Evolutionary conservation across 2,113 vertebrate species (phyloP), one percentile per base, ranked within the genome.

Genomic region (Paralichthys olivaceus): DNA sequence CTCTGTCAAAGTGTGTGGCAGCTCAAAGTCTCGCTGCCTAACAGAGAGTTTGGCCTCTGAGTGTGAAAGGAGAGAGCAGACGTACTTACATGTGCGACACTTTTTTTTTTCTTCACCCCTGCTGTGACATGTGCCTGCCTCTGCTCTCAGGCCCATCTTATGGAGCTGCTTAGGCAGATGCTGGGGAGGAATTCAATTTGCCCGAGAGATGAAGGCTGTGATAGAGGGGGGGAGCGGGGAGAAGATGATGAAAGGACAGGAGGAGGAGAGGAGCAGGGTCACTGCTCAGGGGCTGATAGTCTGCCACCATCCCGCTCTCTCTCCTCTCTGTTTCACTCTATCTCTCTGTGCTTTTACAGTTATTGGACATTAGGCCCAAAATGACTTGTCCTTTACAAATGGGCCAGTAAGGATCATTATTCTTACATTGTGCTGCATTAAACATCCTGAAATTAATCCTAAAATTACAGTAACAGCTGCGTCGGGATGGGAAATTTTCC

Each of bases 181-280:
- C 69, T 49, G 57, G 54, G 67, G 72, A 79, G 71, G 80, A 84
- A 88, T 90, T 90, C 84, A 89, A 88, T 90, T 88, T 88, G 86
- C 85, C 3, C 17, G 53, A n/a, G 63, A 80, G 87, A 88, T 87
- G 81, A 90, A 69, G 9, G 37, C 56, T 32, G 75, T 22, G 85
- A 89, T 79, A 79, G 81, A 74, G 45, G 25, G 55, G 22, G 72
- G 77, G 17, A 71, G 77, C 11, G 76, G 81, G 65, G 70, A 69
- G 66, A 71, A 28, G 72, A 66, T 81, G 69, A 83, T 87, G 45
- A 80, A 79, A 79, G 69, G 72, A 81, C 45, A 26, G 67, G 53
- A 58, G 69, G 65, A 89, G 66, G 61, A 78, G 75, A 66, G 65
- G 69, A 80, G 62, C 54, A 63, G 86, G 65, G 73, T 77, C 60